These are phyloP conservation scores for Volucella zonaria DNA, from an alignment of 2,888 invertebrate species.

Conservation along the genomic window DNA sequence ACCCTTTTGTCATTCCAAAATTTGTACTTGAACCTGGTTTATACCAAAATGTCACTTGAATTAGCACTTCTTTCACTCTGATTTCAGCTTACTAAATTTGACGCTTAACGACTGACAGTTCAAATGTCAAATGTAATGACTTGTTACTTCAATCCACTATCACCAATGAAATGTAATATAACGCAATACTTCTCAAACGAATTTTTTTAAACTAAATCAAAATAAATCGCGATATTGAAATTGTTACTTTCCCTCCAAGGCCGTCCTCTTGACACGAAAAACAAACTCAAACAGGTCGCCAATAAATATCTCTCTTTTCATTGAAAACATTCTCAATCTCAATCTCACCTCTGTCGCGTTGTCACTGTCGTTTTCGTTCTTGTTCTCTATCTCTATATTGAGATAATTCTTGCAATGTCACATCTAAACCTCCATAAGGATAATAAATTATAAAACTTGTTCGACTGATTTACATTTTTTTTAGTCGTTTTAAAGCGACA, in stretches of 20 bases:
- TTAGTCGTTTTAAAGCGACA: constrained; percentile 9
- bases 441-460: constrained; percentile 49
- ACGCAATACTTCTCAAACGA: not conserved
- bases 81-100: no score
- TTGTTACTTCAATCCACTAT: no score
- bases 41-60: no score
- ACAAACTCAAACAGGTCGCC: constrained; percentile 31
- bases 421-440: constrained; percentile 41
- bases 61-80: no score
- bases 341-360: not conserved
- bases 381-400: not conserved
- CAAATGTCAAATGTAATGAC: no score
- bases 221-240: constrained; percentile 36
- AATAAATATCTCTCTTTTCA: constrained; percentile 10
- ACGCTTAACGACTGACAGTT: no score
- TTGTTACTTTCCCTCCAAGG: constrained; percentile 46
- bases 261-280: constrained; percentile 7
- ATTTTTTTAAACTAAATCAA: not conserved
- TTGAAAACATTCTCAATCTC: constrained; percentile 8
- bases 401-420: constrained; percentile 37
- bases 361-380: no score
- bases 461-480: constrained; percentile 44
- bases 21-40: no score
- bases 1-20: no score
- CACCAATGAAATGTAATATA: no score